These are phyloP conservation scores for Baccha elongata DNA, from an alignment of 2,888 invertebrate species.

Conservation along the genomic window DNA sequence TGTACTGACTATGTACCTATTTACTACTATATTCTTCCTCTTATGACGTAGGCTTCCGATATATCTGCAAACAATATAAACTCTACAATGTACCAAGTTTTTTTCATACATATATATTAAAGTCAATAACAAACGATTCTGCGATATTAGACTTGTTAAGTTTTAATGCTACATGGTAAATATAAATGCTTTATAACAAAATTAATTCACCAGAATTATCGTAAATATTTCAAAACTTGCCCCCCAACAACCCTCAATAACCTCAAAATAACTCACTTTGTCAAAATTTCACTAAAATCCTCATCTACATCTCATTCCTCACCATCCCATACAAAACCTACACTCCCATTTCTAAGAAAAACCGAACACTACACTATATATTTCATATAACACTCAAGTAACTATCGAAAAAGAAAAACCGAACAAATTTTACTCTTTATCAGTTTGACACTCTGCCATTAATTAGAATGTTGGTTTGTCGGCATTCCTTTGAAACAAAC, in stretches of 20 bases:
- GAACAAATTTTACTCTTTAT: slow-evolving; percentile 49
- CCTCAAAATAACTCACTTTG: neutral
- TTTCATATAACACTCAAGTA: slow-evolving; percentile 14
- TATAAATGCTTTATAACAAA: no score
- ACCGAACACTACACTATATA: neutral
- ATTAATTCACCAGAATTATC: no score
- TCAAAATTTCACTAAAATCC: neutral
- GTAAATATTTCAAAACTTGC: no score
- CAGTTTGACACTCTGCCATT: slow-evolving; percentile 64
- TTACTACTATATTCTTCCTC: no score
- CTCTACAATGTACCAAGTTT: no score
- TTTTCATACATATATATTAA: no score
- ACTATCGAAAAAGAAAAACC: slow-evolving; percentile 8
- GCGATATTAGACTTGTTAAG: no score
- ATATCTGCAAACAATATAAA: no score
- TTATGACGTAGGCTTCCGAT: no score
- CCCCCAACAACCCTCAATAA: neutral
- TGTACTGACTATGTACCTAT: no score
- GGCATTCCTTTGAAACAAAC: neutral
- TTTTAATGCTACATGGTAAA: no score
- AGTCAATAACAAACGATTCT: no score
- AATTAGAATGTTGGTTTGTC: slow-evolving; percentile 37
- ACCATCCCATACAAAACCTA: neutral
- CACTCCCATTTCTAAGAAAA: slow-evolving; percentile 3
- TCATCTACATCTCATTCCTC: slow-evolving; percentile 2